Percentiles rank a stretch among this genome's conserved stretches.
Conservation (phyloP, 2,888 invertebrate species). For the Drosophila austrosaltans region DNA sequence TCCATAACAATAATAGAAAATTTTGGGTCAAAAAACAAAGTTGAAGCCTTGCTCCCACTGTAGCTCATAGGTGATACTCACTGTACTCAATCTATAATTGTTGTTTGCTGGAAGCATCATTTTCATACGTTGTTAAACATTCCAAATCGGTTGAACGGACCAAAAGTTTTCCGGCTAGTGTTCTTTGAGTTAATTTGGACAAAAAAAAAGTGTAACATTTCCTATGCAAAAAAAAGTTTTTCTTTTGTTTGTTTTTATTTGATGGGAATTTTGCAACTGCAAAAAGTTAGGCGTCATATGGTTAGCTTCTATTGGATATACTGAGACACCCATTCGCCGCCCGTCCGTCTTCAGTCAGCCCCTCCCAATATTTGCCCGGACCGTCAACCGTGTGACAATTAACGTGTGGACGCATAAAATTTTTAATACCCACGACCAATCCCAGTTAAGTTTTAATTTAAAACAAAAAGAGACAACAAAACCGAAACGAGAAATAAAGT, state of each 20-base stretch:
- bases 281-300: not conserved
- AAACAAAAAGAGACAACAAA: constrained; percentile 6
- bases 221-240: not conserved
- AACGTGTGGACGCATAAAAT: constrained; percentile 55
- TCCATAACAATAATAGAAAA: too few relatives aligned
- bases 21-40: too few relatives aligned
- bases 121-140: constrained; percentile 29
- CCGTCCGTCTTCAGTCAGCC: too few relatives aligned
- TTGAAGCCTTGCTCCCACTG: not conserved
- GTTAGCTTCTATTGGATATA: constrained; percentile 15
- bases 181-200: not conserved
- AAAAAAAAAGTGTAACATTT: not conserved
- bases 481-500: not conserved
- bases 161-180: not conserved
- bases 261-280: constrained; percentile 4
- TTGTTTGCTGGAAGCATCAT: not conserved
- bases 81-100: not conserved
- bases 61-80: not conserved
- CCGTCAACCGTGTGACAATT: constrained; percentile 47
- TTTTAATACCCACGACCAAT: constrained; percentile 49
- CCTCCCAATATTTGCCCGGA: constrained; percentile 33
- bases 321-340: too few relatives aligned
- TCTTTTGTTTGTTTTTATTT: not conserved
- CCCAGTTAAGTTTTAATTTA: constrained; percentile 39
- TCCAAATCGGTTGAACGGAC: not conserved